Percentiles rank a stretch among this genome's conserved stretches.
Conservation (phyloP, 2,888 invertebrate genomes). For the Blastobasis adustella region DNA sequence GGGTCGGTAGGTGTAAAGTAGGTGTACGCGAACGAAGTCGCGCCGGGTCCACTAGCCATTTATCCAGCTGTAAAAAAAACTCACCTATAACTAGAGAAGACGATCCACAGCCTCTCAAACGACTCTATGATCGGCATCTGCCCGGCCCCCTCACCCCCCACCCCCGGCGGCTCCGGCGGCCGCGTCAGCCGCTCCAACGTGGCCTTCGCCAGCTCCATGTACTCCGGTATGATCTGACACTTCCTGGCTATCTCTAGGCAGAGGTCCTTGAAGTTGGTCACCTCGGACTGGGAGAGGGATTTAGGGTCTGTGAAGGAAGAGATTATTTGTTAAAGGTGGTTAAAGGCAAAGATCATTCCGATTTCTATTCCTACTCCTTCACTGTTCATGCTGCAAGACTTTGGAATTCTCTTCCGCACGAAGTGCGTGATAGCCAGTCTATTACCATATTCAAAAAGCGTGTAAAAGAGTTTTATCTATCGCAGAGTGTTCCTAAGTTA, state of each 20-base stretch:
- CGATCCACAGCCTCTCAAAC: constrained; percentile 57
- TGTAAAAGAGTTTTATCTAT: too few relatives aligned
- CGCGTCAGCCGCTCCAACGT: constrained; percentile 41
- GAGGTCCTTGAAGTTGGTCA: constrained; percentile 51
- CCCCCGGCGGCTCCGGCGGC: constrained; percentile 63
- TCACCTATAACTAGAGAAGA: constrained; percentile 62
- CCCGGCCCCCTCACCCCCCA: constrained; percentile 25
- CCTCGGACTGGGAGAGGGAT: constrained; percentile 44
- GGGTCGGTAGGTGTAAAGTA: too few relatives aligned
- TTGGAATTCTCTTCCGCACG: too few relatives aligned
- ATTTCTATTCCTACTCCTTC: too few relatives aligned
- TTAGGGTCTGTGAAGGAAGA: constrained; percentile 32
- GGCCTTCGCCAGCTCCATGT: constrained; percentile 57
- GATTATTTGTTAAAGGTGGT: background rate
- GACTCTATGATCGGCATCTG: constrained; percentile 43
- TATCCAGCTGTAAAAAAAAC: too few relatives aligned
- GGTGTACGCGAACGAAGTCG: too few relatives aligned
- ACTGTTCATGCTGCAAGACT: too few relatives aligned
- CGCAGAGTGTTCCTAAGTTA: too few relatives aligned
- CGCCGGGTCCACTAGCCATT: too few relatives aligned
- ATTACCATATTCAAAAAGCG: too few relatives aligned
- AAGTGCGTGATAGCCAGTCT: too few relatives aligned
- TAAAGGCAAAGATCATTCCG: too few relatives aligned
- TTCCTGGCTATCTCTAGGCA: constrained; percentile 53
- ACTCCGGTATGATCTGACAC: constrained; percentile 64